Evolutionary conservation across 2,797 vertebrate genomes (phyloP).

Genomic region (Ctenopoma multispine): DNA sequence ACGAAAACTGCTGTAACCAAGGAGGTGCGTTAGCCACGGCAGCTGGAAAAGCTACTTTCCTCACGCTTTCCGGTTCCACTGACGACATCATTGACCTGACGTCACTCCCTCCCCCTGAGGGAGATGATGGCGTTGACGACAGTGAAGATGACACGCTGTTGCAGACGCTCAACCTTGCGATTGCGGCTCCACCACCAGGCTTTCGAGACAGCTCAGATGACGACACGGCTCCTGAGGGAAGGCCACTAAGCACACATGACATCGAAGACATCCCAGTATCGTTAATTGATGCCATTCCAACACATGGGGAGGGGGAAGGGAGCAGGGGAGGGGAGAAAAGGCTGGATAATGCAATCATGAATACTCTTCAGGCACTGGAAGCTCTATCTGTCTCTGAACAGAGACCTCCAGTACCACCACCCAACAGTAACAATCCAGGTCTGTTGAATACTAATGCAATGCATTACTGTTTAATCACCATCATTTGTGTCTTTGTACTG

Average conservation of each 20-base stretch:
- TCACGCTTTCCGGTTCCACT: conserved; percentile 91
- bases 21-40: conserved; percentile 75
- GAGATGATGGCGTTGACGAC: conserved; percentile 89
- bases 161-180: conserved; percentile 94
- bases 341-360: conserved; percentile 87
- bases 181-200: conserved; percentile 95
- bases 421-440: conserved; percentile 91
- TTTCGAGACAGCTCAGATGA: conserved; percentile 97
- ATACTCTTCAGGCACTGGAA: conserved; percentile 93
- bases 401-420: conserved; percentile 85
- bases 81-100: conserved; percentile 99
- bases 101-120: conserved; percentile 94
- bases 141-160: conserved; percentile 92
- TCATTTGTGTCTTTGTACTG: neutral
- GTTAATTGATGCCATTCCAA: conserved; percentile 93
- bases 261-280: conserved; percentile 95
- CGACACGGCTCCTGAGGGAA: conserved; percentile 82
- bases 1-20: conserved; percentile 41
- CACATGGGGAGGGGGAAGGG: conserved; percentile 75
- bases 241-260: conserved; percentile 61
- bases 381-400: conserved; percentile 92
- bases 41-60: conserved; percentile 88
- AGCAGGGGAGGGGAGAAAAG: conserved; percentile 80
- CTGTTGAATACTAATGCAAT: conserved; percentile 60
- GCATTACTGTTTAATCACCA: conserved; percentile 1